A percentile compares a stretch with the other conserved stretches of the same genome.
Conservation (phyloP, 2,113 vertebrate species). For the Eira barbara region DNA sequence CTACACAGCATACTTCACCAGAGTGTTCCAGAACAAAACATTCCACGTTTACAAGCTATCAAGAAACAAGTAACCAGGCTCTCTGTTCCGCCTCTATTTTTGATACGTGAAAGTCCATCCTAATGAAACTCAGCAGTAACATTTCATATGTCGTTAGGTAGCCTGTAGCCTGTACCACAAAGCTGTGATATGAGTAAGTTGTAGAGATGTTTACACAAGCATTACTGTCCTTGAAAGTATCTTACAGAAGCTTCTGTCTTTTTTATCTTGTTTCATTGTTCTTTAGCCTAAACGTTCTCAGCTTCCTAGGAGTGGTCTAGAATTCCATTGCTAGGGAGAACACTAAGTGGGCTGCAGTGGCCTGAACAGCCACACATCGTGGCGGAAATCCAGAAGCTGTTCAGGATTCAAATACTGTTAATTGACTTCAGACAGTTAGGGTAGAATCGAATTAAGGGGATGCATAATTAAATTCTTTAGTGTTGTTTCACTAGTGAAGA, state of each 20-base stretch:
- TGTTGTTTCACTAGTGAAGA: neutral
- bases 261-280: neutral
- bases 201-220: conserved; percentile 67
- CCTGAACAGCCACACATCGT: neutral
- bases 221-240: neutral
- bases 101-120: neutral
- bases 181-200: neutral
- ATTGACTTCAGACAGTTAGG: neutral
- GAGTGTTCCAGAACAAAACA: conserved; percentile 95
- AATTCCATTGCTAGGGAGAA: neutral
- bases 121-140: neutral
- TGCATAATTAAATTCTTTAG: neutral
- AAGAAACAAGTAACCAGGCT: conserved; percentile 73
- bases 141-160: neutral
- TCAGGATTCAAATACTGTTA: neutral
- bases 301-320: neutral
- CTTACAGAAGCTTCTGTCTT: neutral
- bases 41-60: conserved; percentile 94
- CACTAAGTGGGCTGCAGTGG: rapidly evolving
- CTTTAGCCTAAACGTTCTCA: neutral
- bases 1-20: conserved; percentile 87
- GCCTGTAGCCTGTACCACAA: neutral
- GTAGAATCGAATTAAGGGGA: neutral
- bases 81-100: neutral
- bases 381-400: neutral